Conservation (phyloP, 2,113 vertebrate genomes). For the Aleadryas rufinucha region DNA sequence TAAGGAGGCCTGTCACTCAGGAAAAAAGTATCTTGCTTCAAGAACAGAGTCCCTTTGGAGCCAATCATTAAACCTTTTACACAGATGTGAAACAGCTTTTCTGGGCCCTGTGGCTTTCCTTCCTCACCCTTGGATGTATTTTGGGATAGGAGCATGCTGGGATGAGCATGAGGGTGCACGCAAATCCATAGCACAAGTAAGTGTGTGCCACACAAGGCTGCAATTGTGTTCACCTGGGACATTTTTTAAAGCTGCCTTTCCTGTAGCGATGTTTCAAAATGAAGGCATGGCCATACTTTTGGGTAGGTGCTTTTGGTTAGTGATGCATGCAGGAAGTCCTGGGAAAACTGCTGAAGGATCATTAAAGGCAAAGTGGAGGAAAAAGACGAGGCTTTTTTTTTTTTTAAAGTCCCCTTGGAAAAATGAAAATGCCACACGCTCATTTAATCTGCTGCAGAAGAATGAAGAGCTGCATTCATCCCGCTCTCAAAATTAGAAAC, state of each 20-base stretch:
- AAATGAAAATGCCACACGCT: neutral
- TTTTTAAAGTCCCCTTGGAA: neutral
- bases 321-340: neutral
- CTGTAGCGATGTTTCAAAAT: neutral
- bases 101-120: neutral
- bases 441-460: neutral
- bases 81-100: slow-evolving; percentile 15
- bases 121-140: neutral
- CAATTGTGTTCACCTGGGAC: neutral
- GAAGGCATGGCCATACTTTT: neutral
- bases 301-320: neutral
- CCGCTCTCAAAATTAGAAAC: neutral
- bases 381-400: neutral
- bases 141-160: neutral
- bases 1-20: neutral
- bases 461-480: slow-evolving; percentile 7
- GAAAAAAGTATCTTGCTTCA: neutral
- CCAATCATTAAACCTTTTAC: neutral
- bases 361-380: neutral
- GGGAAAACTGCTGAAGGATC: neutral
- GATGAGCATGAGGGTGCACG: neutral
- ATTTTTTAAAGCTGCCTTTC: neutral
- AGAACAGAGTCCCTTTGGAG: neutral
- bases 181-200: neutral
- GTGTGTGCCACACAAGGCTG: neutral